Evolutionary conservation across 2,888 invertebrate species (phyloP).

Genomic region (Orthosia gracilis): DNA sequence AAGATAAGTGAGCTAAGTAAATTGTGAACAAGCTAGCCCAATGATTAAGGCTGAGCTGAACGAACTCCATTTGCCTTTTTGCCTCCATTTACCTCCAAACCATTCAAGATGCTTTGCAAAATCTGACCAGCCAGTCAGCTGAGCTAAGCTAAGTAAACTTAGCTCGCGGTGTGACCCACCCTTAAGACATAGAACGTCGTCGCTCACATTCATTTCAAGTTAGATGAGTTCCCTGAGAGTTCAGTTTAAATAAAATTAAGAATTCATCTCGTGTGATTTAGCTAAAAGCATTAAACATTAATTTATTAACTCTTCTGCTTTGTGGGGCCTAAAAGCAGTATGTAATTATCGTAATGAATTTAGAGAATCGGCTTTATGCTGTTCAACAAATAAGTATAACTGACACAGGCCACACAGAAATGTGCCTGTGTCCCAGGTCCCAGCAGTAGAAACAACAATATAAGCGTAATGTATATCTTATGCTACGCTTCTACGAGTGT

Average conservation of each 20-base stretch:
- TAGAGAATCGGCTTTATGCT: neutral
- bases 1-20: neutral
- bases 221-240: slow-evolving; percentile 64
- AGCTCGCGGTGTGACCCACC: neutral
- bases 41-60: neutral
- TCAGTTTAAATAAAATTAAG: slow-evolving; percentile 68
- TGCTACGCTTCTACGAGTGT: too few species aligned
- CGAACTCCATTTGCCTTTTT: neutral
- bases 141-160: slow-evolving; percentile 1
- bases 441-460: too few species aligned
- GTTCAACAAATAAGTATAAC: too few species aligned
- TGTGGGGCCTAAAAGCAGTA: neutral
- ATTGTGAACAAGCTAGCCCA: neutral
- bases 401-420: too few species aligned
- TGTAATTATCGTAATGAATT: slow-evolving; percentile 17
- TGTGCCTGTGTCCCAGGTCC: too few species aligned
- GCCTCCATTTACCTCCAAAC: neutral
- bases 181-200: slow-evolving; percentile 41
- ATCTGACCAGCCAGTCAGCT: too few species aligned
- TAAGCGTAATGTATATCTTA: too few species aligned
- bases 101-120: neutral
- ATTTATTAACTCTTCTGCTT: slow-evolving; percentile 52
- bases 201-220: slow-evolving; percentile 62
- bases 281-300: slow-evolving; percentile 62
- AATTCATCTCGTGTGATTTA: slow-evolving; percentile 67